These are phyloP conservation scores for Pygocentrus nattereri DNA, from an alignment of 2,797 vertebrate genomes.

Conservation along the genomic window DNA sequence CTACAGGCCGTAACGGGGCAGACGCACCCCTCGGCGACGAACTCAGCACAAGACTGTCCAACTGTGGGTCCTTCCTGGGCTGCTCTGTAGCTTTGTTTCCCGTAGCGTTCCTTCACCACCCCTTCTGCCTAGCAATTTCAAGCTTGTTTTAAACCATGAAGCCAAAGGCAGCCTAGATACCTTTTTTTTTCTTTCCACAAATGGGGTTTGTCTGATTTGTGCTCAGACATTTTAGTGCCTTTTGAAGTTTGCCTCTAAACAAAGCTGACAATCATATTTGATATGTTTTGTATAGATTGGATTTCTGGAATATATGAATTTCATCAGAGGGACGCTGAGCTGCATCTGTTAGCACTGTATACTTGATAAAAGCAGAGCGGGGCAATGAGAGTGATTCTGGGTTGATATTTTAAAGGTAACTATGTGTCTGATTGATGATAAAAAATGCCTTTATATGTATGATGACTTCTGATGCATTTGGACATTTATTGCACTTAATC, in stretches of 20 bases:
- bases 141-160: not conserved
- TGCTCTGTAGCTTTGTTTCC: slow-evolving; percentile 44
- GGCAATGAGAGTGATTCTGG: not conserved
- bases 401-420: slow-evolving; percentile 36
- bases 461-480: slow-evolving; percentile 5
- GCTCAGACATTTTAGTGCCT: slow-evolving; percentile 62
- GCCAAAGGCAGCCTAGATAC: slow-evolving; percentile 10
- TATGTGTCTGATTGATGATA: slow-evolving; percentile 8
- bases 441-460: slow-evolving; percentile 24
- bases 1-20: slow-evolving; percentile 87
- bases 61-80: slow-evolving; percentile 18
- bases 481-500: slow-evolving; percentile 42
- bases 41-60: not conserved
- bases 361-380: not conserved
- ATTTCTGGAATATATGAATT: slow-evolving; percentile 35
- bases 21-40: too few relatives aligned
- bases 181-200: not conserved
- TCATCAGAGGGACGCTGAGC: slow-evolving; percentile 30
- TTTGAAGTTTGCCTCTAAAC: slow-evolving; percentile 65
- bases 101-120: slow-evolving; percentile 42
- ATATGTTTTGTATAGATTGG: slow-evolving; percentile 67
- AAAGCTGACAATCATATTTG: slow-evolving; percentile 70
- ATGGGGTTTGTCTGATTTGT: slow-evolving; percentile 67
- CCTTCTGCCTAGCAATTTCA: not conserved
- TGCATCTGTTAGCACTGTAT: slow-evolving; percentile 12